Evolutionary conservation across 2,797 vertebrate species (phyloP), one percentile per base, ranked within the genome.

Genomic region (Microtus obscurus): DNA sequence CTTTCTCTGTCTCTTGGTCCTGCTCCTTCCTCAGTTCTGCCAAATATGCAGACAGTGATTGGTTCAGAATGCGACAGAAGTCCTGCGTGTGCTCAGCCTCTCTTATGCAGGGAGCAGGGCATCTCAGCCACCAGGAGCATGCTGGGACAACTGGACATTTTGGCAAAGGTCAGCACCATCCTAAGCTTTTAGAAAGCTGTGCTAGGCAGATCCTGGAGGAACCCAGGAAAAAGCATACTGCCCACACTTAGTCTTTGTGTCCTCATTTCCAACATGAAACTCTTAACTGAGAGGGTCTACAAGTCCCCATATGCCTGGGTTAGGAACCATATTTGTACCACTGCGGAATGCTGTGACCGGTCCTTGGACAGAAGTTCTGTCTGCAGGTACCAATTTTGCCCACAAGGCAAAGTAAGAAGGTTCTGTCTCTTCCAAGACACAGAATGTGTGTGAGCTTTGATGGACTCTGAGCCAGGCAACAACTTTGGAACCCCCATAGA

Each of bases 31-130:
- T 71, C 45, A 74, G 78, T 94, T 90, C 37, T 65, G 86, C 90
- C 94, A 96, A 93, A 56, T 91, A 92, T 73, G 59, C 86, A 89
- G 82, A 56, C 92, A 96, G 96, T 94, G 73, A 45, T 21, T 80
- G 76, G 74, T 87, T 94, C 80, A 73, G 65, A 94, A 74, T 34
- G 27, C 92, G 73, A 79, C 78, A 93, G 91, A 94, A 93, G 63
- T 71, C 37, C 53, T 59, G 83, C 45, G 27, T 92, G 34, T 93
- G 79, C 51, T 93, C 40, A 74, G 76, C 37, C 40, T 65, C 45
- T 87, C 51, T 29, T 34, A 80, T 9, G 65, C 34, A 89, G 87
- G 63, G 3, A 77, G 3, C 31, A 31, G 77, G 69, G 27, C 23
- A 8, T 73, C 53, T 21, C 63, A 89, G 74, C 19, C 34, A 67